Base-by-base conservation (phyloP, 2,888 invertebrate species). In the Tachystola acroxantha region DNA sequence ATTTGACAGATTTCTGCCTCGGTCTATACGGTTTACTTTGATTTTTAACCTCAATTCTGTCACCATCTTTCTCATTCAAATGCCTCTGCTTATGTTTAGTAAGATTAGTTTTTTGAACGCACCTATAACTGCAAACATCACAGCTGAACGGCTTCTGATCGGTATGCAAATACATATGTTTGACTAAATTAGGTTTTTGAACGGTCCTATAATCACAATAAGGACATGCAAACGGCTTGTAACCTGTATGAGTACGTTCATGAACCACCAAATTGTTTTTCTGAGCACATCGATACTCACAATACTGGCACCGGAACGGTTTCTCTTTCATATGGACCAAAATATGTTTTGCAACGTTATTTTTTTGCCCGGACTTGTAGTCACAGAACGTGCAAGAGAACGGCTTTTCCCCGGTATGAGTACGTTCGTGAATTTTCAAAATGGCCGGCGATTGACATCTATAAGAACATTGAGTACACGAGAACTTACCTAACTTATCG, bases 251-350 rank as follows among this genome's bases (percentile, higher is more conserved):
- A 0, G 88, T 88, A 1, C 88, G 45, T 42, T 88, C 88, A 32
- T 88, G 88, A 0, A 88, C 87, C 0, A 88, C 85, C 26, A 88
- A 45, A 20, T 88, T 88, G 24, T 88, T 88, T 24, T 88, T 88
- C 34, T 88, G 88, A 0, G 88, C 88, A 28, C 87, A 88, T 1
- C 78, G 48, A 12, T 88, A 88, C 0, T 86, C 85, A n/a, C 88
- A 88, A 19, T 79, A 88, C 5, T 87, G 82, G 40, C 88, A 88
- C 0, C 76, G 50, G 22, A 81, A 87, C 0, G 88, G 88, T 44
- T 88, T 88, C 33, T 88, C 82, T 32, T 88, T 87, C 84, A 86
- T 88, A 28, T 88, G 88, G 0, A 88, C 86, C 10, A 88, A 37
- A 3, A 87, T 78, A n/a, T 88, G 88, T 57, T 88, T 88, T 0